Evolutionary conservation across 2,113 vertebrate species (phyloP).

Genomic region (Caloenas nicobarica): DNA sequence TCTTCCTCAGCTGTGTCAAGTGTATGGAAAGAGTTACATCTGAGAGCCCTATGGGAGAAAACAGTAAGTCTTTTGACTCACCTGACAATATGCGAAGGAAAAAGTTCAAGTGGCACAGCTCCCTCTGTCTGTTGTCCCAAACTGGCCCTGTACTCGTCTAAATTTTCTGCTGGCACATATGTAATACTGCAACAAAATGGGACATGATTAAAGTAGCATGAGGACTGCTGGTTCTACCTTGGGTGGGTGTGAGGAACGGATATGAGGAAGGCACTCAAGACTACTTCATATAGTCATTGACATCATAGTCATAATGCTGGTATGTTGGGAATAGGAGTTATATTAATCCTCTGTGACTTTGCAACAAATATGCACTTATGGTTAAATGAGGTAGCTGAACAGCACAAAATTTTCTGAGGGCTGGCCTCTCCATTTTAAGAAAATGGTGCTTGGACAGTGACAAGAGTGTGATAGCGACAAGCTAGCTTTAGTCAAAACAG

Average conservation of each 20-base stretch:
- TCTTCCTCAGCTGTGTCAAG: neutral
- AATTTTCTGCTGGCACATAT: slow-evolving; percentile 90
- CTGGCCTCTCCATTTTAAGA: neutral
- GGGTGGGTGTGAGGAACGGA: neutral
- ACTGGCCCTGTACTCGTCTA: slow-evolving; percentile 87
- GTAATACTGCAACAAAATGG: slow-evolving; percentile 85
- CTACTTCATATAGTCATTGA: neutral
- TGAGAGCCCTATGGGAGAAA: neutral
- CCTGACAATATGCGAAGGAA: slow-evolving; percentile 68
- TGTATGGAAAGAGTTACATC: neutral
- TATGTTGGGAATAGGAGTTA: neutral
- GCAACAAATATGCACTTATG: neutral
- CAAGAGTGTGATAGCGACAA: neutral
- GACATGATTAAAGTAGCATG: slow-evolving; percentile 19
- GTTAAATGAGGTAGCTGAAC: neutral
- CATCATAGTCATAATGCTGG: neutral
- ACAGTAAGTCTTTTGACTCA: slow-evolving; percentile 27
- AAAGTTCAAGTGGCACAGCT: slow-evolving; percentile 64
- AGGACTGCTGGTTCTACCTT: neutral
- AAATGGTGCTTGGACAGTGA: neutral
- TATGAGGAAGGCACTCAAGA: neutral
- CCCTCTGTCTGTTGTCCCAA: slow-evolving; percentile 74
- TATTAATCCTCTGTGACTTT: neutral
- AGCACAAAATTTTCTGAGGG: neutral
- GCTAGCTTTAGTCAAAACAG: neutral